Evolutionary conservation across 1,140 invertebrate species (phyloP), one percentile per base, ranked within the genome.

Genomic region (Drosophila elegans): DNA sequence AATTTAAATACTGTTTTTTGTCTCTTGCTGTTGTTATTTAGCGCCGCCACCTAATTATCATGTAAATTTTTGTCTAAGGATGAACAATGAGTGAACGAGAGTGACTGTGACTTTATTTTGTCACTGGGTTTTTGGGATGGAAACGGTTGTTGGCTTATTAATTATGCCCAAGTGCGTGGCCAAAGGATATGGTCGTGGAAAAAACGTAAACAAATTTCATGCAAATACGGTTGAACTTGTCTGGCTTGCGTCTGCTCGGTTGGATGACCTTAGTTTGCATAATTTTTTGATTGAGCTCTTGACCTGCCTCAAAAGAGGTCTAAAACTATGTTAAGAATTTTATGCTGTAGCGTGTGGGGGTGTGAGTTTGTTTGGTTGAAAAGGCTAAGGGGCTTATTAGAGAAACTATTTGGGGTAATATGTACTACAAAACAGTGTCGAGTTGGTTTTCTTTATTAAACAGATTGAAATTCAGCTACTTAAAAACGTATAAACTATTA

Each of bases 91-190:
- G 39, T 46, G 61, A 9, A 32, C 16, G 41, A 49, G 39, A 45
- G 61, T 34, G 61, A 67, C 53, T 57, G 46, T 67, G 64, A 68
- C 64, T 68, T 68, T 44, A 66, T 52, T 66, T 68, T 68, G 64
- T 68, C 64, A 68, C 64, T 66, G 44, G 45, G 69, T 66, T 53
- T 64, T 73, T 60, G 64, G 66, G 42, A n/a, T 42, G 42, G 64
- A 36, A 69, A 36, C 54, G 44, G 55, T 51, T 78, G 55, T 51
- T 59, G 80, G 80, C 85, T 80, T 89, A 90, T 89, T 89, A 89
- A 89, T 89, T 89, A 89, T 89, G 84, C 84, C 85, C 84, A 89
- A 89, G 80, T 89, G 84, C 78, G 84, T 89, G 83, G 83, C 83
- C 77, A 84, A 84, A 88, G 83, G 84, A 88, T 73, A 59, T 67